These are phyloP conservation scores for Drosophila phalerata DNA, from an alignment of 2,888 invertebrate genomes.

Conservation along the genomic window DNA sequence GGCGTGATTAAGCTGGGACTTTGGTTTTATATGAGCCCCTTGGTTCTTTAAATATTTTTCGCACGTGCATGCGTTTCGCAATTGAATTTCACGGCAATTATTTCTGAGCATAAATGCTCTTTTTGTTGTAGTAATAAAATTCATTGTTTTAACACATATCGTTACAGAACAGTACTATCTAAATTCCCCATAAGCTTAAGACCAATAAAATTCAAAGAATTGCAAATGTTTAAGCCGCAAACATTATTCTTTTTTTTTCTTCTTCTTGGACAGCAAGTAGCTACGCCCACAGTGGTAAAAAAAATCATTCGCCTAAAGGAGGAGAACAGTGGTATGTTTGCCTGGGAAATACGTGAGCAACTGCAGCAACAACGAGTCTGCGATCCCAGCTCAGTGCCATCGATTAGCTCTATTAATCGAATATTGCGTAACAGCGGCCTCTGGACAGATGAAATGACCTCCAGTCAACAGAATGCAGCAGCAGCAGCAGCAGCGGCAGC, in stretches of 20 bases:
- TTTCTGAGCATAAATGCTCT: conserved; percentile 33
- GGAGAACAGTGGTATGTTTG: conserved; percentile 98
- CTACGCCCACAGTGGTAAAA: conserved; percentile 97
- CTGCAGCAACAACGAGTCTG: conserved; percentile 95
- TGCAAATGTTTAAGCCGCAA: background rate
- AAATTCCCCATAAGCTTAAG: background rate
- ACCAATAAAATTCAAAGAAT: background rate
- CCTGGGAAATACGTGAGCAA: conserved; percentile 98
- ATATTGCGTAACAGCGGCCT: conserved; percentile 95
- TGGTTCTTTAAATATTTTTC: conserved; percentile 9
- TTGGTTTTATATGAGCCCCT: conserved; percentile 9
- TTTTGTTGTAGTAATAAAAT: background rate
- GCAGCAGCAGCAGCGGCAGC: conserved; percentile 82
- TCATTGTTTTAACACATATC: background rate
- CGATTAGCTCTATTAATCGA: conserved; percentile 97
- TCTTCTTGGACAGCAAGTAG: conserved; percentile 93
- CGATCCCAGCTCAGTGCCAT: conserved; percentile 95
- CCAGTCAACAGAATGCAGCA: conserved; percentile 84
- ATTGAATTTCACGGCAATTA: conserved; percentile 85
- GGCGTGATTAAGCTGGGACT: conserved; percentile 36
- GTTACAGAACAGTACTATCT: background rate
- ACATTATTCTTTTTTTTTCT: conserved; percentile 1
- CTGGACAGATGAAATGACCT: conserved; percentile 89
- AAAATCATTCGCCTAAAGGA: conserved; percentile 97
- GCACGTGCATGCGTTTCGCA: conserved; percentile 48